phyloP scores from a whole-genome alignment of 2,797 vertebrate species.

The Microhierax caerulescens region DNA sequence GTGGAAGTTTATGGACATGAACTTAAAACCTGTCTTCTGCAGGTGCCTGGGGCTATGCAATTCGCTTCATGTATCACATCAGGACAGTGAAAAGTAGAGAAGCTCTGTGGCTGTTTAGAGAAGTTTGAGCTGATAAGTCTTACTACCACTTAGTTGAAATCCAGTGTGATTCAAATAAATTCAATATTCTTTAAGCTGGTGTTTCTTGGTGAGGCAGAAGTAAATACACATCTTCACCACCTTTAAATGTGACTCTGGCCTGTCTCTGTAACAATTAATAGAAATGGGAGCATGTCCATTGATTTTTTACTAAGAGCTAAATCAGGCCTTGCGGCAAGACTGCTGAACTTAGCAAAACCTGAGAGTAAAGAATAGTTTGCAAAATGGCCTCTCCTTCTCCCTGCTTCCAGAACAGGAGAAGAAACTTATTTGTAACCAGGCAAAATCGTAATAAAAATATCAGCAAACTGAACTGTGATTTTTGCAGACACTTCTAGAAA shows the following conservation, averaged over 20 bases:
- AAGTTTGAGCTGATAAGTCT: neutral
- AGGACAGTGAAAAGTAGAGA: neutral
- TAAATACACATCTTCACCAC: neutral
- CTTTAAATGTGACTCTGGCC: neutral
- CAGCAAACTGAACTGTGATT: neutral
- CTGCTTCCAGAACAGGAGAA: neutral
- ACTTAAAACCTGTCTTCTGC: neutral
- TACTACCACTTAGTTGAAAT: neutral
- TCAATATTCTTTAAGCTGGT: neutral
- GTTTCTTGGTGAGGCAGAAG: neutral
- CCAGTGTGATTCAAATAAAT: neutral
- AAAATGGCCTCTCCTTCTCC: neutral
- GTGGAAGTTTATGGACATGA: neutral
- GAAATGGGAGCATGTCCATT: neutral
- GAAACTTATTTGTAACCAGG: neutral
- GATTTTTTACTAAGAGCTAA: neutral
- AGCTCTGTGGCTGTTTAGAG: neutral
- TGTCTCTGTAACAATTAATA: neutral
- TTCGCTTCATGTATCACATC: neutral
- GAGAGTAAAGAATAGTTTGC: neutral
- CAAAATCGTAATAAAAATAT: neutral
- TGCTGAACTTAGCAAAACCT: neutral
- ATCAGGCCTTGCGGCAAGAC: neutral
- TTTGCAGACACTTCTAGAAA: neutral
- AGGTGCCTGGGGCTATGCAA: neutral